Base-by-base conservation (phyloP, 2,888 invertebrate species). In the Pristionchus mayeri region DNA sequence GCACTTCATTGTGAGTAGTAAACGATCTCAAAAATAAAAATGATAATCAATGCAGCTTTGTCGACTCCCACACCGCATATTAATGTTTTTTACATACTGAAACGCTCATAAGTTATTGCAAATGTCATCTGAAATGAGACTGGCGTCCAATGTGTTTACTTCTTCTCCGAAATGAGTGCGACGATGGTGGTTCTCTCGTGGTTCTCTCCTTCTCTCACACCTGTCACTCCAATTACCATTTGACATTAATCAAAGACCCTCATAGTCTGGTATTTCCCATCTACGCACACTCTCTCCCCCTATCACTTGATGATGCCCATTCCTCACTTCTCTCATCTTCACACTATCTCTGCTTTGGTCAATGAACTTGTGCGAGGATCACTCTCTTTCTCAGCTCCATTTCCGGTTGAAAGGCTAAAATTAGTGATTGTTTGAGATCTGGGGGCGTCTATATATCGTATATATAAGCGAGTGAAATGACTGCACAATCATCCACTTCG, bases 221-320 rank as follows among this genome's bases (percentile, higher is more conserved):
- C 75, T 40, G 75, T 75, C 75, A 75, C n/a, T 34, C n/a, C 75
- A 75, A 75, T 75, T 44, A 40, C 75, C 24, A 75, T 75, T 75
- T 75, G 75, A 44, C 44, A 75, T 75, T 11, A 75, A 75, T 75
- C 75, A 75, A 44, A n/a, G 7, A 24, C 75, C 4, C 75, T 75
- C 16, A 11, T 75, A 13, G 75, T 75, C 75, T 75, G n/a, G 24
- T 21, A 11, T 75, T 44, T 75, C 75, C 44, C 27, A 40, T 75
- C 75, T 75, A 40, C 44, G 11, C 24, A 13, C 75, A 75, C 75
- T 75, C 16, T 75, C 75, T 63, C 16, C 30, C 18, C 75, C n/a
- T 75, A 75, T 75, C 75, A 75, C 75, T 63, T 63, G 75, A 44
- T 75, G 40, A 40, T 44, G 40, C 44, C n/a, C n/a, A 44, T 40